phyloP scores from a whole-genome alignment of 2,888 invertebrate genomes.

The Ophraella communa region DNA sequence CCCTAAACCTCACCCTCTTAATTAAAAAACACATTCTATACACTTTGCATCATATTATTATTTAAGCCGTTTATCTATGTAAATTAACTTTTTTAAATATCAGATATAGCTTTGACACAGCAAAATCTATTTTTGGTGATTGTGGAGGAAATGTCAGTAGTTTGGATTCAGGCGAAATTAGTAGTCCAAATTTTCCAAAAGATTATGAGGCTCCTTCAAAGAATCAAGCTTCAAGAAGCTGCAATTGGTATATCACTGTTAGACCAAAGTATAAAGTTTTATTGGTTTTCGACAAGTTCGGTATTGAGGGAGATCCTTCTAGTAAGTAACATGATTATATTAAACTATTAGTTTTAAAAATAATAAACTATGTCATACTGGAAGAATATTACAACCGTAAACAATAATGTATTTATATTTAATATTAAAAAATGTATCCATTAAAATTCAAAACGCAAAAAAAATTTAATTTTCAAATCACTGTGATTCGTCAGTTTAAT shows the following conservation, averaged over 20 bases:
- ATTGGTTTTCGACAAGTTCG: slow-evolving; percentile 89
- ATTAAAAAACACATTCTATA: background rate
- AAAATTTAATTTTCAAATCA: no score
- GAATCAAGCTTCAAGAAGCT: slow-evolving; percentile 84
- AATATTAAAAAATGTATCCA: no score
- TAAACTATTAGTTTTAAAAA: background rate
- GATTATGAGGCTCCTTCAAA: slow-evolving; percentile 86
- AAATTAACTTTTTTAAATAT: background rate
- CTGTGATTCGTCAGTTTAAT: no score
- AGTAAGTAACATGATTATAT: slow-evolving; percentile 64
- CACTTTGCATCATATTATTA: background rate
- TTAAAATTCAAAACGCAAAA: no score
- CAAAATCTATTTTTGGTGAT: slow-evolving; percentile 88
- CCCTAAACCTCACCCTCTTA: background rate
- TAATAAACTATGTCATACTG: background rate
- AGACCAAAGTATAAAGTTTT: slow-evolving; percentile 86
- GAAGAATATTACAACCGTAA: no score
- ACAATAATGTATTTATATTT: no score
- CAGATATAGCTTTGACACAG: slow-evolving; percentile 84
- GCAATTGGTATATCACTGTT: slow-evolving; percentile 96
- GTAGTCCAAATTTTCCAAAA: slow-evolving; percentile 89
- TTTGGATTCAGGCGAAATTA: slow-evolving; percentile 80
- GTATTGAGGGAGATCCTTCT: slow-evolving; percentile 90
- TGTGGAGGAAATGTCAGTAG: slow-evolving; percentile 92
- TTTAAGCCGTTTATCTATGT: no score